Evolutionary conservation across 2,888 invertebrate genomes (phyloP), one percentile per base, ranked within the genome.

Genomic region (Liposcelis brunnea): DNA sequence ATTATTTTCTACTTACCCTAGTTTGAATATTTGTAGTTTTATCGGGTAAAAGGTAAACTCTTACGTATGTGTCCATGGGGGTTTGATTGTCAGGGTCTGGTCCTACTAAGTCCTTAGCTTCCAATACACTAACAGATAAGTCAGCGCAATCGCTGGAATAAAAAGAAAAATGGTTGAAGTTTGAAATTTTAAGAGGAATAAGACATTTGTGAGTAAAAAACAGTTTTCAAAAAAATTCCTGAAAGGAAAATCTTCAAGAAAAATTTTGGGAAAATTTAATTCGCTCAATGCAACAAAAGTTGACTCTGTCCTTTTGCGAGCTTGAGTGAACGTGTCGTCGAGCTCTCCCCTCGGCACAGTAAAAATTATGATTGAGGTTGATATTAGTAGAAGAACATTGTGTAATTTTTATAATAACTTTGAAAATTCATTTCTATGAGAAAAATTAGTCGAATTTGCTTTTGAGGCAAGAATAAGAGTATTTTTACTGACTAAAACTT

Each of bases 21-120:
- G 76, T 82, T 64, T 79, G 78, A 59, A 75, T 71, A 55, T 75
- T 72, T 10, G 72, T 69, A 34, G 73, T 69, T 54, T 74, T 74
- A 57, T 81, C 79, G 7, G 83, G 83, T 35, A 79, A 68, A 43
- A 84, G 65, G 55, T 77, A 79, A 46, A 84, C 77, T 55, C 79
- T 72, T 42, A 82, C 80, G 59, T 80, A 84, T 1, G 82, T 78
- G 59, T 84, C 79, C 52, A 79, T 66, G 6, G 72, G 67, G 42
- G 66, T 66, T 51, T 73, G 63, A 57, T 57, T 43, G 53, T 67
- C 70, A 44, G 72, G 71, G 44, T 71, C 69, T 12, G 74, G 69
- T 15, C 73, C 72, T 34, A 74, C 64, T 31, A 85, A 66, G 50
- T 82, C 80, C 56, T 79, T 77, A 7, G 80, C 83, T 61, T 83